Conservation (phyloP, 2,888 invertebrate genomes). For the Drosophila emarginata region DNA sequence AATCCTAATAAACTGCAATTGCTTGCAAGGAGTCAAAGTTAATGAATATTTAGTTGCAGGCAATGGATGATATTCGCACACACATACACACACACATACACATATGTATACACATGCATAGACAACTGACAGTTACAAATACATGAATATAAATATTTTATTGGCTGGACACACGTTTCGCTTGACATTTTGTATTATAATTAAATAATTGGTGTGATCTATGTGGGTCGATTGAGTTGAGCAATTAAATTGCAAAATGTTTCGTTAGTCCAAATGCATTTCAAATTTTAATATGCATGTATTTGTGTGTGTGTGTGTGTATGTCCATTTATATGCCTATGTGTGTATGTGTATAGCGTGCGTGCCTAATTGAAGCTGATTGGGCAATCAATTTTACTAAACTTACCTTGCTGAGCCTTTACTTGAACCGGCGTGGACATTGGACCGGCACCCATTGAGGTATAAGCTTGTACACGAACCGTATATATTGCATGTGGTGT, state of each 20-base stretch:
- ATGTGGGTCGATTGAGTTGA: constrained; percentile 41
- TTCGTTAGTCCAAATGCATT: constrained; percentile 37
- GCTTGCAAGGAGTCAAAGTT: constrained; percentile 44
- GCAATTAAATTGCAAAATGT: constrained; percentile 54
- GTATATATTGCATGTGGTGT: constrained; percentile 96
- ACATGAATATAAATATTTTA: constrained; percentile 41
- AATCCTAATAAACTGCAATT: constrained; percentile 42
- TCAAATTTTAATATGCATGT: constrained; percentile 15
- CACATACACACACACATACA: not conserved
- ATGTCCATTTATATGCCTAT: not conserved
- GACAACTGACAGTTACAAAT: constrained; percentile 10
- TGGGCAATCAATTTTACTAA: constrained; percentile 51
- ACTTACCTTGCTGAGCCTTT: constrained; percentile 96
- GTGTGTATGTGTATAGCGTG: constrained; percentile 24
- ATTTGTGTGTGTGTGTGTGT: constrained; percentile 14
- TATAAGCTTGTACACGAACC: constrained; percentile 95
- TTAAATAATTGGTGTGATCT: constrained; percentile 70
- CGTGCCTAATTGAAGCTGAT: constrained; percentile 50
- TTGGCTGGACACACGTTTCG: constrained; percentile 42
- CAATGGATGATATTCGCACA: not conserved
- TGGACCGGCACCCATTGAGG: constrained; percentile 97
- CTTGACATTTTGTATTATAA: constrained; percentile 52
- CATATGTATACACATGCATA: constrained; percentile 13
- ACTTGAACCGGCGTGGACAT: constrained; percentile 98
- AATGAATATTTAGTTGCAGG: constrained; percentile 50